Percentiles rank a stretch among this genome's conserved stretches.
These are phyloP conservation scores for Enteromius anoplus DNA, from an alignment of 2,797 vertebrate species.

Conservation along the genomic window DNA sequence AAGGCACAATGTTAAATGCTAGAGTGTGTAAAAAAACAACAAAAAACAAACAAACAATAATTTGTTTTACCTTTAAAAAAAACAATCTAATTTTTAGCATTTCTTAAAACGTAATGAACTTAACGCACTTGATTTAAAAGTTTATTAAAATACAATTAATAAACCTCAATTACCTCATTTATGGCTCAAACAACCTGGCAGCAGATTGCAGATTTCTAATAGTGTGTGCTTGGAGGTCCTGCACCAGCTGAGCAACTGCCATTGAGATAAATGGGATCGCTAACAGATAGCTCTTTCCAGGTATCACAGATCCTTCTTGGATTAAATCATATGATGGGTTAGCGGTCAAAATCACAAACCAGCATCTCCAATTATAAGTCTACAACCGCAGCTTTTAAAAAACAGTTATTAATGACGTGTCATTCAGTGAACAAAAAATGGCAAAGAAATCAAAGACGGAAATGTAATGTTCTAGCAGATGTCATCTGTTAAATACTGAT, in stretches of 20 bases:
- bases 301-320: neutral
- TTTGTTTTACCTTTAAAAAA: neutral
- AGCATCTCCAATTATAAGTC: constrained; percentile 7
- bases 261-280: constrained; percentile 14
- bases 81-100: too few species aligned
- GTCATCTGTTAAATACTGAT: constrained; percentile 20
- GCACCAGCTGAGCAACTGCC: neutral
- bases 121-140: neutral
- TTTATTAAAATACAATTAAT: neutral
- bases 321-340: constrained; percentile 15
- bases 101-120: neutral
- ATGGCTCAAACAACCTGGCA: neutral
- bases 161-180: neutral
- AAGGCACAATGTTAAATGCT: neutral
- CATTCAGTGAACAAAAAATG: constrained; percentile 22
- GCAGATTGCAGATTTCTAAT: neutral
- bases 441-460: constrained; percentile 1
- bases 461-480: constrained; percentile 23
- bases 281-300: constrained; percentile 12
- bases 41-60: neutral
- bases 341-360: constrained; percentile 5
- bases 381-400: constrained; percentile 1
- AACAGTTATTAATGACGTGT: constrained; percentile 24
- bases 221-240: neutral
- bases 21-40: neutral